Conservation (phyloP, 2,888 invertebrate genomes). For the Archaeoteleia sp. region DNA sequence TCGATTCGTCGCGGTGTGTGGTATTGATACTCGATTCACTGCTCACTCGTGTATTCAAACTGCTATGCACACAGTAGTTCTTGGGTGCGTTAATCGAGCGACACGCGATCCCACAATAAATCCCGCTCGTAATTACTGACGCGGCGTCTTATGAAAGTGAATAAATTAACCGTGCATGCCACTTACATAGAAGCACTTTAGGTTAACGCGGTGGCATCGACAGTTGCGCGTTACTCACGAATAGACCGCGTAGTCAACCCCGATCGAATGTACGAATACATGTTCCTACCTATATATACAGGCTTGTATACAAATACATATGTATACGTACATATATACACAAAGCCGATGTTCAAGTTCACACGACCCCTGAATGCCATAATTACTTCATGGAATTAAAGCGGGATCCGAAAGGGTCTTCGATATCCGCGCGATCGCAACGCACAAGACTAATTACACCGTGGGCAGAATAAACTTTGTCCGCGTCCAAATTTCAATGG, state of each 20-base stretch:
- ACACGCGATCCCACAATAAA: constrained; percentile 1
- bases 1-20: too few relatives aligned
- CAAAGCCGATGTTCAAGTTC: constrained; percentile 21
- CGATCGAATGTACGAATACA: too few relatives aligned
- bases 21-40: too few relatives aligned
- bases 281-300: too few relatives aligned
- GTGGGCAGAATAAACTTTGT: neutral
- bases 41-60: too few relatives aligned
- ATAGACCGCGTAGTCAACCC: too few relatives aligned
- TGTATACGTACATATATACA: neutral
- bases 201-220: constrained; percentile 2
- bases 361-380: constrained; percentile 24
- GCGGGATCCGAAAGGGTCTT: neutral
- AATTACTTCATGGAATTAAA: constrained; percentile 11
- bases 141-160: constrained; percentile 11
- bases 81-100: constrained; percentile 4
- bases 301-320: too few relatives aligned
- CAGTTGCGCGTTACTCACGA: constrained; percentile 3
- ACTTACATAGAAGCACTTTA: constrained; percentile 7
- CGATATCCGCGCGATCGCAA: constrained; percentile 3
- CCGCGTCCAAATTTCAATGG: constrained; percentile 14
- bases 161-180: constrained; percentile 8
- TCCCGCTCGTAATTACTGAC: constrained; percentile 3
- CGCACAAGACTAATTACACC: too few relatives aligned
- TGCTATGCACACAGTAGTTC: neutral